Evolutionary conservation across 2,797 vertebrate species (phyloP), one percentile per base, ranked within the genome.

Genomic region (Parauchenoglanis punctatus): DNA sequence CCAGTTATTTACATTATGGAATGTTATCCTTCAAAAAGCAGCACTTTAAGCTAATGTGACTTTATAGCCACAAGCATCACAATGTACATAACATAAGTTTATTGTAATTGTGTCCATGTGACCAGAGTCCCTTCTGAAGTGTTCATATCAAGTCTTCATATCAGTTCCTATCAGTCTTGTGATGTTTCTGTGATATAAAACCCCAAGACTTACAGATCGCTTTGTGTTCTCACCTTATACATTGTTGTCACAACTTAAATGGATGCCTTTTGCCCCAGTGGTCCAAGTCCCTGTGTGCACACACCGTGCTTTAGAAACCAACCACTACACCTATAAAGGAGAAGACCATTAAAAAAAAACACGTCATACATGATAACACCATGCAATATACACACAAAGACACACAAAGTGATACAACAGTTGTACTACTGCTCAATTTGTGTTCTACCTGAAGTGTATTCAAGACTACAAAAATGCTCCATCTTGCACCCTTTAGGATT

Each of bases 11-110:
- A 78, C 40, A 68, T 68, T n/a, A 46, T 1, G 12, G 1, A 67
- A 40, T 76, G 28, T 63, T 52, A n/a, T 76, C 63, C 72, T 73
- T 83, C 4, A 87, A 54, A 68, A 81, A 28, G 1, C 25, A 35
- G 18, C 25, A 49, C 7, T 31, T 70, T 17, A 13, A 59, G 3
- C n/a, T 28, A 3, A n/a, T 11, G 15, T 49, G 40, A 65, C 25
- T 82, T 46, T 65, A 49, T 49, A 49, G 28, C 23, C 46, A 46
- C 40, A 46, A 49, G 25, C 59, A 52, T 35, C 7, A 15, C 49
- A 12, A 18, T 82, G 15, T 54, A 23, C 58, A 83, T 46, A 31
- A 25, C 20, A 28, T 49, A 44, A 35, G 17, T 31, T 56, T 40
- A 59, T 61, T 61, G 59, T 76, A 56, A 83, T n/a, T 31, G 52